Evolutionary conservation across 2,888 invertebrate species (phyloP), one percentile per base, ranked within the genome.

Genomic region (Agrochola circellaris): DNA sequence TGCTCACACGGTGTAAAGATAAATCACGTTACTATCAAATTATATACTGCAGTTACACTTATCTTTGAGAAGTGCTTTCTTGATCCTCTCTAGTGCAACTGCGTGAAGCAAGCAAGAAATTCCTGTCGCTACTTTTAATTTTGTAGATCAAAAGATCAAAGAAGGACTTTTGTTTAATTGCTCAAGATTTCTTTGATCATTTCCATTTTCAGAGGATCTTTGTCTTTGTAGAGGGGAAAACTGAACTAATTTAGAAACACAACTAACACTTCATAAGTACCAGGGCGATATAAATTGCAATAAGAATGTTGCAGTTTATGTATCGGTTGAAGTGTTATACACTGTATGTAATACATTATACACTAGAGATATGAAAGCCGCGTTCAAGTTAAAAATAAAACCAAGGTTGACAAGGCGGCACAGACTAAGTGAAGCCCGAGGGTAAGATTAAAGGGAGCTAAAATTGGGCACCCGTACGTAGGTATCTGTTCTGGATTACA

Each of bases 1-100:
- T 75, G 88, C 75, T 84, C 89, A 78, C 83, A 58, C 30, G 54
- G 80, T 88, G 89, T 89, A 86, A 90, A 90, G 89, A 91, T 91
- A 79, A 75, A 89, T 87, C 84, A 85, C 72, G 67, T 60, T 75
- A 71, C 73, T 73, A 83, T 83, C 81, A 88, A 88, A 87, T 87
- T 86, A 86, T 79, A 73, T 73, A 75, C 70, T 76, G 69, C 68
- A 79, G 66, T 77, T 68, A 75, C 64, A 75, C 79, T 88, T 86
- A 88, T 87, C 82, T 84, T 62, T 34, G 66, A 60, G 60, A 82
- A 76, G 73, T 77, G 77, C 82, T 83, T 75, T 83, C 83, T 86
- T 68, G 71, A 81, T 86, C 76, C 79, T 62, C 26, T 65, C 15
- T 74, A 38, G 68, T 66, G 65, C 60, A 82, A 85, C 72, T 79